phyloP scores from a whole-genome alignment of 1,140 invertebrate genomes.

The Ptiloglossa arizonensis region DNA sequence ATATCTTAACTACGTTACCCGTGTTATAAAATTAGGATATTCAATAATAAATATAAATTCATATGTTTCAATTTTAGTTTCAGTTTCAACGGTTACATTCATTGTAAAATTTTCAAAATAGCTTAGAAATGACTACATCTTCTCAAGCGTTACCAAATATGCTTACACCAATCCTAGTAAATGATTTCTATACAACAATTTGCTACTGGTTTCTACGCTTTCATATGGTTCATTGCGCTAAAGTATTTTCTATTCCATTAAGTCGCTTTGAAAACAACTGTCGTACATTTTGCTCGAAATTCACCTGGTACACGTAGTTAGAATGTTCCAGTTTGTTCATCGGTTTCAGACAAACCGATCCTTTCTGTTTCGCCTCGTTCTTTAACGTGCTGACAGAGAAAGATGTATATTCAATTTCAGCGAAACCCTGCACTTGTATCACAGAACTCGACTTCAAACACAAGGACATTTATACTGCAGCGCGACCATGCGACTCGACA shows the following conservation, averaged over 20 bases:
- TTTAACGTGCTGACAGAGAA: too few species aligned
- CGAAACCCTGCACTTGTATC: slow-evolving; percentile 4
- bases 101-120: too few species aligned
- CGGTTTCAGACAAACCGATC: not conserved
- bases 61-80: too few species aligned
- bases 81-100: too few species aligned
- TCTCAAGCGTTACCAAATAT: too few species aligned
- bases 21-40: too few species aligned
- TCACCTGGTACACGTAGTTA: slow-evolving; percentile 9
- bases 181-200: too few species aligned
- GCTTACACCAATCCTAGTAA: too few species aligned
- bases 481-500: slow-evolving; percentile 22
- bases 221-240: not conserved
- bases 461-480: slow-evolving; percentile 7
- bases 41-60: too few species aligned
- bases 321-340: slow-evolving; percentile 10
- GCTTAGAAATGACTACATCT: too few species aligned
- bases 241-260: not conserved
- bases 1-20: too few species aligned
- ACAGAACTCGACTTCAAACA: slow-evolving; percentile 14
- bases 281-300: slow-evolving; percentile 5
- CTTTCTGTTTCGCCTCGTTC: not conserved
- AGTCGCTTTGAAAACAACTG: not conserved
- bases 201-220: not conserved
- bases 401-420: slow-evolving; percentile 43